phyloP scores from a whole-genome alignment of 2,888 invertebrate species.

The Troides aeacus region DNA sequence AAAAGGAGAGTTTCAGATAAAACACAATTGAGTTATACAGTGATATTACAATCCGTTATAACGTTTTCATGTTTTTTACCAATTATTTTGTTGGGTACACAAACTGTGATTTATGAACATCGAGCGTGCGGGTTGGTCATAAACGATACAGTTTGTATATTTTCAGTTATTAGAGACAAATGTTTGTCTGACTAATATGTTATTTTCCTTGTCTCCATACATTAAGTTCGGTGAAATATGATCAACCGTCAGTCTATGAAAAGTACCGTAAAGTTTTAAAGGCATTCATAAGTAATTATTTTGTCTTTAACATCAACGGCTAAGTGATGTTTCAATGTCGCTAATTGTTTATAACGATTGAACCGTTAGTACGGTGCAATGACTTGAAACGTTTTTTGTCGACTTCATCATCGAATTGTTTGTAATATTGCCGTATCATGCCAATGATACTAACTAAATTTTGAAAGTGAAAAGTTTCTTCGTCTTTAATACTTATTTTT shows the following conservation, averaged over 20 bases:
- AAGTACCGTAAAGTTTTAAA: conserved; percentile 1
- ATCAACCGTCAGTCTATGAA: conserved; percentile 2
- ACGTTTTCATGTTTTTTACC: conserved; percentile 14
- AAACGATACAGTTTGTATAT: conserved; percentile 15
- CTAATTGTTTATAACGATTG: conserved; percentile 10
- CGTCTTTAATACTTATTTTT: too few species aligned
- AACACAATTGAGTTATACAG: too few species aligned
- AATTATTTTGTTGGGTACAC: conserved; percentile 20
- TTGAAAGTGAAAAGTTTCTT: neutral
- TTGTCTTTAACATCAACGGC: neutral
- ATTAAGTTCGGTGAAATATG: neutral
- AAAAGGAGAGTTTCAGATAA: too few species aligned
- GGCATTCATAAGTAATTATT: conserved; percentile 13
- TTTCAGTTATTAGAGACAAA: conserved; percentile 10
- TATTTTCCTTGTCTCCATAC: conserved; percentile 9
- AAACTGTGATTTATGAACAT: conserved; percentile 14
- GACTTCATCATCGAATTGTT: neutral
- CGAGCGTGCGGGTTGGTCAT: conserved; percentile 7
- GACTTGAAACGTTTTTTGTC: conserved; percentile 18
- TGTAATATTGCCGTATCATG: neutral
- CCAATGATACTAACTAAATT: neutral
- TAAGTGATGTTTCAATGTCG: conserved; percentile 9
- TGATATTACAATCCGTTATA: neutral
- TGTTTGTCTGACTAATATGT: conserved; percentile 8
- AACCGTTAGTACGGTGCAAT: conserved; percentile 24